Evolutionary conservation across 2,888 invertebrate genomes (phyloP).

Genomic region (Watsonalla binaria): DNA sequence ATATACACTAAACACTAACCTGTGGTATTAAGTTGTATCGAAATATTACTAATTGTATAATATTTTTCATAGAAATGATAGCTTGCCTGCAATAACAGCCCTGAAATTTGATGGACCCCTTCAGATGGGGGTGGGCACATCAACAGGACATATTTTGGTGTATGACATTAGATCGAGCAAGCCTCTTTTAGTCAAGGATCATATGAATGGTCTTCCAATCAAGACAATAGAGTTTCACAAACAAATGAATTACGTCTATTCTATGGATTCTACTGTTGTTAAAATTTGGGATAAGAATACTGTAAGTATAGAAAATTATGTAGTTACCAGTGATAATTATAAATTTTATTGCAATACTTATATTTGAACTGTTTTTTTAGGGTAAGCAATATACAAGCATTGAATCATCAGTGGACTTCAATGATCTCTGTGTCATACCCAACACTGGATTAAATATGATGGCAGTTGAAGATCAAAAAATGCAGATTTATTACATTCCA

Average conservation of each 20-base stretch:
- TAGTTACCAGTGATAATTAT: slow-evolving; percentile 78
- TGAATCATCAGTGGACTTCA: slow-evolving; percentile 91
- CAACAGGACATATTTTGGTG: slow-evolving; percentile 94
- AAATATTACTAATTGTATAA: neutral
- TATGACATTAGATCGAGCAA: slow-evolving; percentile 96
- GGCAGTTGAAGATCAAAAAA: slow-evolving; percentile 96
- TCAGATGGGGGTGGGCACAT: slow-evolving; percentile 93
- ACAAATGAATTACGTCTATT: slow-evolving; percentile 88
- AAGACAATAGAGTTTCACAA: slow-evolving; percentile 92
- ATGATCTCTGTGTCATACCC: slow-evolving; percentile 94
- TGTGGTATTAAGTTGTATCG: no score
- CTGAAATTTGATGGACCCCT: slow-evolving; percentile 87
- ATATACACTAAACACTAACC: neutral
- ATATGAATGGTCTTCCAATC: slow-evolving; percentile 95
- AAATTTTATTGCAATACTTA: slow-evolving; percentile 27
- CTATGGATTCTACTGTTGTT: slow-evolving; percentile 91
- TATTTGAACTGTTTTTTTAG: slow-evolving; percentile 61
- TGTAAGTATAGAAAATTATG: slow-evolving; percentile 70
- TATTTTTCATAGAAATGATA: slow-evolving; percentile 74
- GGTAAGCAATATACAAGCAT: slow-evolving; percentile 97
- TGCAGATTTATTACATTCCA: slow-evolving; percentile 96
- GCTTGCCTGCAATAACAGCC: slow-evolving; percentile 87
- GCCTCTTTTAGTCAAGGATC: slow-evolving; percentile 94
- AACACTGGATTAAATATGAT: slow-evolving; percentile 94
- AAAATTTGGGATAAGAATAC: slow-evolving; percentile 95